These are phyloP conservation scores for Halcyon leucocephala DNA, from an alignment of 2,797 vertebrate genomes.

Conservation along the genomic window DNA sequence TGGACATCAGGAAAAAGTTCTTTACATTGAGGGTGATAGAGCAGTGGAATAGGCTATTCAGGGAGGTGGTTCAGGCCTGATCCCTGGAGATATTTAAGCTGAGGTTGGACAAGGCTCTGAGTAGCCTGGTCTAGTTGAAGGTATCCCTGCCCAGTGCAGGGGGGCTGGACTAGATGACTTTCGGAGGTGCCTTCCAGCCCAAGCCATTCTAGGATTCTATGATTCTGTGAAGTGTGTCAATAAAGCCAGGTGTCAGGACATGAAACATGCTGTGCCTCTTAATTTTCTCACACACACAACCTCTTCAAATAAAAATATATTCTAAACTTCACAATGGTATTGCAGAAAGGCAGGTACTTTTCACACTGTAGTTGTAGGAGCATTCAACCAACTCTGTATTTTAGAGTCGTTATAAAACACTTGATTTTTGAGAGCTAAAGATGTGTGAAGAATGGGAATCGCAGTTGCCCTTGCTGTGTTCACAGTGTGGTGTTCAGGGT, in stretches of 20 bases:
- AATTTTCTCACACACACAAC: background rate
- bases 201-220: too few relatives aligned
- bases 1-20: too few relatives aligned
- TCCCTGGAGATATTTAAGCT: too few relatives aligned
- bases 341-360: background rate
- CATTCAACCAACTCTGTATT: background rate
- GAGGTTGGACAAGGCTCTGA: too few relatives aligned
- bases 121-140: too few relatives aligned
- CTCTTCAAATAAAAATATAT: background rate
- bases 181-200: too few relatives aligned
- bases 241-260: background rate
- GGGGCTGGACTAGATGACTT: too few relatives aligned
- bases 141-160: too few relatives aligned
- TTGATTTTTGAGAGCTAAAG: background rate
- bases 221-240: background rate
- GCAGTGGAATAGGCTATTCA: too few relatives aligned
- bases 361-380: background rate
- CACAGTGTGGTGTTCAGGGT: background rate
- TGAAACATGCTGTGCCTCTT: background rate
- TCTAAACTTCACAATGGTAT: background rate
- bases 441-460: background rate
- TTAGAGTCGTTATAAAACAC: background rate
- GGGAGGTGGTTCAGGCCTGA: too few relatives aligned
- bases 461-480: background rate
- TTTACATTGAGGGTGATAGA: too few relatives aligned